A percentile compares a stretch with the other conserved stretches of the same genome.
Conservation (phyloP, 2,797 vertebrate genomes). For the Cyprinodon diabolis region DNA sequence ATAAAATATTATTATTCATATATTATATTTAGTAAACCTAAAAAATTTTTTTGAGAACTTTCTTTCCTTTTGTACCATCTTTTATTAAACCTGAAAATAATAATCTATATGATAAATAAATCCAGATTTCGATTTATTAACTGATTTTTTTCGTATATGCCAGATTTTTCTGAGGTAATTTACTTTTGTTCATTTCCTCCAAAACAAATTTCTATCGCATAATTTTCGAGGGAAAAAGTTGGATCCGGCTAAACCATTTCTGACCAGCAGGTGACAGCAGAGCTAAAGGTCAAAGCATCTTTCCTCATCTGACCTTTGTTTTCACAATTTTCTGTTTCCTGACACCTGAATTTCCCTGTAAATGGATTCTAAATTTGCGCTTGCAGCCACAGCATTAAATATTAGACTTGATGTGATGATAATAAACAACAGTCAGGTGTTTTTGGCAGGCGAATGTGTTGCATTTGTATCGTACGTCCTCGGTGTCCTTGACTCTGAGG, state of each 20-base stretch:
- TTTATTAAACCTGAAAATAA: too few relatives aligned
- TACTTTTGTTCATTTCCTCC: too few relatives aligned
- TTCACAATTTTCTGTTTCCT: background rate
- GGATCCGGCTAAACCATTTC: background rate
- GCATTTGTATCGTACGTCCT: conserved; percentile 60
- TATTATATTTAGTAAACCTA: too few relatives aligned
- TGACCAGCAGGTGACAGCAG: conserved; percentile 19
- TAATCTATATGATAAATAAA: too few relatives aligned
- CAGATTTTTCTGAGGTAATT: too few relatives aligned
- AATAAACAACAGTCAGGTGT: background rate
- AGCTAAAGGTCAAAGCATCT: background rate
- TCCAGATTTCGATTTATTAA: too few relatives aligned
- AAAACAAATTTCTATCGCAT: too few relatives aligned
- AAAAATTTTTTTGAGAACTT: too few relatives aligned
- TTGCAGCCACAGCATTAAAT: background rate
- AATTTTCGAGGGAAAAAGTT: background rate
- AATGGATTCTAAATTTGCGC: background rate
- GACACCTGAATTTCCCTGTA: background rate
- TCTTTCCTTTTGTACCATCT: too few relatives aligned
- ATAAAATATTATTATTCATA: too few relatives aligned
- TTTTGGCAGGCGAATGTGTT: background rate
- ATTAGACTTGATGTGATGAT: background rate
- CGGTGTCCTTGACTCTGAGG: conserved; percentile 90
- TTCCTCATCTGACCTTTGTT: background rate
- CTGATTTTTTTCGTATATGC: too few relatives aligned